A percentile compares a stretch with the other conserved stretches of the same genome.
phyloP scores from a whole-genome alignment of 2,113 vertebrate genomes.

The Scortum barcoo region DNA sequence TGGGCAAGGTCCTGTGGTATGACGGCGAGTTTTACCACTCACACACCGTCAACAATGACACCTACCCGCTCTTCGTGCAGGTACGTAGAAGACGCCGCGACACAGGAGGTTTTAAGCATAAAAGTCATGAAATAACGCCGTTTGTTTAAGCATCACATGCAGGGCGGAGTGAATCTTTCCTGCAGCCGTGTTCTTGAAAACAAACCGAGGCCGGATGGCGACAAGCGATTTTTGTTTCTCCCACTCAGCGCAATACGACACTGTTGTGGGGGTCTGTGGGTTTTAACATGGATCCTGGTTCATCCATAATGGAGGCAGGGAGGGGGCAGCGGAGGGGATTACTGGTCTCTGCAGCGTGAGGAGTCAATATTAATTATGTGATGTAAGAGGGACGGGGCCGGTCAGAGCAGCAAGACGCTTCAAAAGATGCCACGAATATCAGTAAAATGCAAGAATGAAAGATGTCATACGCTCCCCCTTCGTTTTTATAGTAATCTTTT shows the following conservation, averaged over 20 bases:
- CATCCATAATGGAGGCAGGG: slow-evolving; percentile 29
- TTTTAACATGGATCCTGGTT: slow-evolving; percentile 11
- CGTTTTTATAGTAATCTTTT: not conserved
- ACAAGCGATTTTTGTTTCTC: slow-evolving; percentile 8
- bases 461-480: not conserved
- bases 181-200: slow-evolving; percentile 13
- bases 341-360: not conserved
- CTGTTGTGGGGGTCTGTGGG: slow-evolving; percentile 10
- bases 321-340: not conserved
- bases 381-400: not conserved
- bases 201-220: slow-evolving; percentile 21
- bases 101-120: not conserved
- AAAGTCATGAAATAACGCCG: not conserved
- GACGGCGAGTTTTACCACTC: slow-evolving; percentile 95
- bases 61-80: slow-evolving; percentile 92
- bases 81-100: slow-evolving; percentile 71
- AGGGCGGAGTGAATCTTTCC: not conserved
- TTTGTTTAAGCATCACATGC: not conserved
- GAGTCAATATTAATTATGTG: slow-evolving; percentile 2
- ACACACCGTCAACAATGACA: slow-evolving; percentile 93
- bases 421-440: not conserved
- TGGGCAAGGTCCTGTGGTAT: slow-evolving; percentile 96
- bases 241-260: slow-evolving; percentile 25
- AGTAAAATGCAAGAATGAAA: not conserved
- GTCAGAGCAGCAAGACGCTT: not conserved